phyloP scores from a whole-genome alignment of 2,113 vertebrate species.

The Marmota monax region DNA sequence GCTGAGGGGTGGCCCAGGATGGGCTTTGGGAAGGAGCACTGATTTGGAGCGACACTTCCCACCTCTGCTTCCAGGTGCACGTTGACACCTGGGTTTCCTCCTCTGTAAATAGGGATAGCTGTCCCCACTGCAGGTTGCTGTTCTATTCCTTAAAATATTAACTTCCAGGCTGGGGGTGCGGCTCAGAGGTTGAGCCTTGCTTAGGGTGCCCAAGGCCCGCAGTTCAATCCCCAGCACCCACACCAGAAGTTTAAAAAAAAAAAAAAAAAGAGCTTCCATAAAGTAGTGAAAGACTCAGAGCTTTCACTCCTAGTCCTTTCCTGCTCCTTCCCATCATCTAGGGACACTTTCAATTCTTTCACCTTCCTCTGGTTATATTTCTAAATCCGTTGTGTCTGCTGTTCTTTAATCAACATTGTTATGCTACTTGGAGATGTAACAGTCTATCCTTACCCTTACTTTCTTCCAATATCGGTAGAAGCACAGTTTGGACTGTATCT shows the following conservation, averaged over 20 bases:
- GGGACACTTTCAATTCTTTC: background rate
- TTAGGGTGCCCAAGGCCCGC: too few relatives aligned
- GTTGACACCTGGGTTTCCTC: background rate
- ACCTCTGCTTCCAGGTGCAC: background rate
- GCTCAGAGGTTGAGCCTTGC: too few relatives aligned
- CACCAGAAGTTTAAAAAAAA: too few relatives aligned
- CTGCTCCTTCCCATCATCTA: background rate
- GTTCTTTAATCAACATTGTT: background rate
- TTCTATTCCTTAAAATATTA: background rate
- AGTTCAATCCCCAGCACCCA: too few relatives aligned
- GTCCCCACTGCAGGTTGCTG: background rate
- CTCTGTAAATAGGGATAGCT: background rate
- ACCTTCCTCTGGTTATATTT: constrained; percentile 80
- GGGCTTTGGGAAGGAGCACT: fast-evolving
- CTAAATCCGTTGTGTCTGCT: background rate
- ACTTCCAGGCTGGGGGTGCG: too few relatives aligned
- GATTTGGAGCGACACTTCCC: background rate
- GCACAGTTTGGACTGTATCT: background rate
- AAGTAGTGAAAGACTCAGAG: background rate
- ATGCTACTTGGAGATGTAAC: constrained; percentile 50
- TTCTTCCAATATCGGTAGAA: background rate
- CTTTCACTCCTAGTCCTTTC: background rate
- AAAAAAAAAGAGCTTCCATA: background rate
- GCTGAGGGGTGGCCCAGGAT: fast-evolving
- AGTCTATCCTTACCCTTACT: fast-evolving